Evolutionary conservation across 2,113 vertebrate genomes (phyloP).

Genomic region (Calyptommatus sinebrachiatus): DNA sequence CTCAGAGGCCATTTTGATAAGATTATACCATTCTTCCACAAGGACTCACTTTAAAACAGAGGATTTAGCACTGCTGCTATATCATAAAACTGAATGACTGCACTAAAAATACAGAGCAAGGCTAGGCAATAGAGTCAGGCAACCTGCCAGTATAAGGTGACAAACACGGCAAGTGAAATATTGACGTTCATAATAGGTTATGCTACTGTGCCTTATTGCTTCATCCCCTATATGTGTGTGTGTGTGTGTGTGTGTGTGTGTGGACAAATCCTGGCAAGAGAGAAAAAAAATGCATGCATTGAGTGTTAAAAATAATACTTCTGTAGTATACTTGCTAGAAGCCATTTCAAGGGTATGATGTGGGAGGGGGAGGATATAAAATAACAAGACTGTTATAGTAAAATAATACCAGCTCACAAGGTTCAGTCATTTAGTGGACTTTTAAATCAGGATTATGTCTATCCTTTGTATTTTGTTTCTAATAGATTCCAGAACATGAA

Average conservation of each 20-base stretch:
- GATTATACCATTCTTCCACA: constrained; percentile 23
- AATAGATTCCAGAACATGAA: neutral
- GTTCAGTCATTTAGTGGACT: neutral
- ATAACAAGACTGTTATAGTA: neutral
- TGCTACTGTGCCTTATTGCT: constrained; percentile 59
- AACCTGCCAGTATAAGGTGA: constrained; percentile 36
- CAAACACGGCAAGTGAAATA: constrained; percentile 46
- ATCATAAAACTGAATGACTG: constrained; percentile 42
- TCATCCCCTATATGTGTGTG: constrained; percentile 62
- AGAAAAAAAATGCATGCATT: constrained; percentile 46
- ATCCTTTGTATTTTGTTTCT: neutral
- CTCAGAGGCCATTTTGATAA: constrained; percentile 14
- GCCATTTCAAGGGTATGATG: constrained; percentile 22
- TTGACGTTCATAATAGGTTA: constrained; percentile 47
- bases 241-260: too few relatives aligned
- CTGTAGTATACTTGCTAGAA: constrained; percentile 16
- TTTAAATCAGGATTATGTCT: neutral
- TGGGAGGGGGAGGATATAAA: neutral
- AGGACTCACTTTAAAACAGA: constrained; percentile 17
- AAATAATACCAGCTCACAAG: neutral
- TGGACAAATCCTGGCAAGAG: constrained; percentile 64
- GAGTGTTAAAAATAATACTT: constrained; percentile 37
- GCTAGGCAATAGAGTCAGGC: constrained; percentile 34
- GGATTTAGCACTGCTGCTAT: constrained; percentile 26
- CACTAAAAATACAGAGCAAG: constrained; percentile 38